Conservation (phyloP, 2,888 invertebrate species). For the Gasteruption jaculator region DNA sequence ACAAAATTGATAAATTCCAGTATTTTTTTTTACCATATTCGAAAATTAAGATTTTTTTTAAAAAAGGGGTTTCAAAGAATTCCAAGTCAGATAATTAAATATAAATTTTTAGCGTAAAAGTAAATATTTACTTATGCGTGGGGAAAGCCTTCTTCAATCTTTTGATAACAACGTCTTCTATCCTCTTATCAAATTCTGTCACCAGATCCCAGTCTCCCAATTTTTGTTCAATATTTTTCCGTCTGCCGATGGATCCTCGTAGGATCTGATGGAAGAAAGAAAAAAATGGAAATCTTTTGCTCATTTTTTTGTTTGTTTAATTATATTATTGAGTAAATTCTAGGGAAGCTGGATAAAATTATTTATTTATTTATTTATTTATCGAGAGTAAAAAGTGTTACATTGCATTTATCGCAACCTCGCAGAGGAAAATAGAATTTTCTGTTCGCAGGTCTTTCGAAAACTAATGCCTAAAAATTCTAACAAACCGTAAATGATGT, state of each 20-base stretch:
- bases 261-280: slow-evolving; percentile 32
- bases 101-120: neutral
- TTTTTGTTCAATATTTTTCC: slow-evolving; percentile 56
- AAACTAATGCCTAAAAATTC: too few relatives aligned
- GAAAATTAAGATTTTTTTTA: neutral
- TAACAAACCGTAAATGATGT: too few relatives aligned
- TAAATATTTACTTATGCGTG: slow-evolving; percentile 59
- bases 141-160: slow-evolving; percentile 59
- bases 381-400: too few relatives aligned
- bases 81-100: neutral
- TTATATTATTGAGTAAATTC: neutral
- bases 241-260: slow-evolving; percentile 31
- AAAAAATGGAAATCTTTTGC: neutral
- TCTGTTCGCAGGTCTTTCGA: too few relatives aligned
- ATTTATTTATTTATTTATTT: neutral
- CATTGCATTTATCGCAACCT: too few relatives aligned
- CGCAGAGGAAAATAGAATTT: too few relatives aligned
- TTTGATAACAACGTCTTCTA: slow-evolving; percentile 70
- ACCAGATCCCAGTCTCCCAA: slow-evolving; percentile 70
- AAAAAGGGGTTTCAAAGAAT: neutral
- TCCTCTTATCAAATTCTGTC: slow-evolving; percentile 73
- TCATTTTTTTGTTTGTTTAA: neutral
- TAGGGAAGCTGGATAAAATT: neutral
- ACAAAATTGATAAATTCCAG: slow-evolving; percentile 3
- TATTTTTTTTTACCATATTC: neutral